A percentile compares a stretch with the other conserved stretches of the same genome.
phyloP scores from a whole-genome alignment of 1,140 invertebrate genomes.

The Apolygus lucorum region DNA sequence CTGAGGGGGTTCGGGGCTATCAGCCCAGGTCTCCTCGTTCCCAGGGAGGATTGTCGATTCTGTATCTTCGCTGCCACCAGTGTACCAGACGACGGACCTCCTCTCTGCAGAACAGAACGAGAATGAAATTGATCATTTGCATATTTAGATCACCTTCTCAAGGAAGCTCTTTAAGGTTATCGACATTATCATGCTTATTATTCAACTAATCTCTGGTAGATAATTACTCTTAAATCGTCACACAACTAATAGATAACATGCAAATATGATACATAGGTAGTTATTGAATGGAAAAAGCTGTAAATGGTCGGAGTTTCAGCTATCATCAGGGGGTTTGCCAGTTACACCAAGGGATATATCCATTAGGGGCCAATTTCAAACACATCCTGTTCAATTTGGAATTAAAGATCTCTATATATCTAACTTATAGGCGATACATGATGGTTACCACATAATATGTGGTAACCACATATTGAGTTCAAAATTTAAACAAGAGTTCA shows the following conservation, averaged over 20 bases:
- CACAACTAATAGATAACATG: neutral
- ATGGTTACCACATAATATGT: too few relatives aligned
- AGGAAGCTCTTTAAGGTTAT: neutral
- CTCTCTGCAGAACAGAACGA: constrained; percentile 12
- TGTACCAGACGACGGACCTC: constrained; percentile 23
- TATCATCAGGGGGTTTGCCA: too few relatives aligned
- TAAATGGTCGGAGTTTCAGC: too few relatives aligned
- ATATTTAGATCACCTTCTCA: neutral
- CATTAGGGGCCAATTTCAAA: too few relatives aligned
- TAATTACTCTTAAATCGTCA: neutral
- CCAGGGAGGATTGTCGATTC: neutral
- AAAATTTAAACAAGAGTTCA: too few relatives aligned
- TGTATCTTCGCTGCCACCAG: constrained; percentile 19
- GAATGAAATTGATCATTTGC: neutral
- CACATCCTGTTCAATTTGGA: too few relatives aligned
- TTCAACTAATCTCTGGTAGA: neutral
- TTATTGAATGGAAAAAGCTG: neutral
- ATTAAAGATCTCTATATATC: too few relatives aligned
- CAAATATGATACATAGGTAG: neutral
- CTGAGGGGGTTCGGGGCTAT: constrained; percentile 15
- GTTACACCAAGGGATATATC: too few relatives aligned
- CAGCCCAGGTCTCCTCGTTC: constrained; percentile 11
- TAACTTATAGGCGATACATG: too few relatives aligned
- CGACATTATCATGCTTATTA: neutral
- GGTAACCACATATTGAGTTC: too few relatives aligned